A percentile compares a stretch with the other conserved stretches of the same genome.
Evolutionary conservation across 2,113 vertebrate genomes (phyloP).

Genomic region (Anser cygnoides): DNA sequence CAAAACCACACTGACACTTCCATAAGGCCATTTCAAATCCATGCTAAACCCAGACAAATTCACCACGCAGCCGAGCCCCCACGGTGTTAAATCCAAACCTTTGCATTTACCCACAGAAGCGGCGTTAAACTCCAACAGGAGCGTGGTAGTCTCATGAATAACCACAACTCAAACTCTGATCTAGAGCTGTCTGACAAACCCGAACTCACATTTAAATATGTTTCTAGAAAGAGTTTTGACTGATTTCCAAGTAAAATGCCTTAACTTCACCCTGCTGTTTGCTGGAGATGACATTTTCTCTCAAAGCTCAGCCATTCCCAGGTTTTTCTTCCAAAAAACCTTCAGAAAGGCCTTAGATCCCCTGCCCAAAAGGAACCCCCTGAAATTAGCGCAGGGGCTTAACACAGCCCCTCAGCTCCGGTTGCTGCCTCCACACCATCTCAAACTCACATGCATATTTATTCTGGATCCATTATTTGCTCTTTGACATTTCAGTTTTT

Average conservation of each 20-base stretch:
- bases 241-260: not conserved
- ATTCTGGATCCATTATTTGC: not conserved
- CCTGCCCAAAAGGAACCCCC: not conserved
- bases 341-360: not conserved
- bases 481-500: not conserved
- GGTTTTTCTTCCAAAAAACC: not conserved
- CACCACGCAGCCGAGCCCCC: accelerated
- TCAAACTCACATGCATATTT: not conserved
- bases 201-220: not conserved
- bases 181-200: not conserved
- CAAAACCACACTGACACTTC: not conserved
- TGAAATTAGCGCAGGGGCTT: not conserved
- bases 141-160: not conserved
- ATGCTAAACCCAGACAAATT: accelerated
- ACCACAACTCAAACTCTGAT: not conserved
- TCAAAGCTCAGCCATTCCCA: not conserved
- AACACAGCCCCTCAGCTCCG: accelerated
- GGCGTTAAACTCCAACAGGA: not conserved
- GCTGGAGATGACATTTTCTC: not conserved
- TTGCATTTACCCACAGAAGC: not conserved
- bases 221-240: not conserved
- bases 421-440: not conserved
- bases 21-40: not conserved
- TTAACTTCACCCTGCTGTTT: not conserved
- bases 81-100: too few relatives aligned